These are phyloP conservation scores for Papilio helenus DNA, from an alignment of 1,140 invertebrate genomes.

Conservation along the genomic window DNA sequence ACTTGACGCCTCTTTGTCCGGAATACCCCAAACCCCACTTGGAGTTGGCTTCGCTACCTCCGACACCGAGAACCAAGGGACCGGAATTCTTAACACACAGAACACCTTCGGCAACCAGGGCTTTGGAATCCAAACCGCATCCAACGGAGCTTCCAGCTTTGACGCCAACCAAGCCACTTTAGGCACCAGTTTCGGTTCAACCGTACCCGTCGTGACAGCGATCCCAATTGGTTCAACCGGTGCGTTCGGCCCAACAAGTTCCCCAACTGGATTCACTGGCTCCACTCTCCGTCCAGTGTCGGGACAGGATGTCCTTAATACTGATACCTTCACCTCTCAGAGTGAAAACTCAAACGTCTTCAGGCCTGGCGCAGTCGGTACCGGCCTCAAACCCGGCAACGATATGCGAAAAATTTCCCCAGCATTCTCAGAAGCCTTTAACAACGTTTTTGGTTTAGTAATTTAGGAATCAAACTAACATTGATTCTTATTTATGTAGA, in stretches of 20 bases:
- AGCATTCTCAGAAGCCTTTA: background rate
- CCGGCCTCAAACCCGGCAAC: slow-evolving; percentile 68
- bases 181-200: slow-evolving; percentile 28
- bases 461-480: no score
- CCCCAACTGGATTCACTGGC: slow-evolving; percentile 43
- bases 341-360: slow-evolving; percentile 58
- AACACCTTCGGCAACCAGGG: slow-evolving; percentile 35
- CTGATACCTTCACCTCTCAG: slow-evolving; percentile 67
- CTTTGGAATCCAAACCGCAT: slow-evolving; percentile 31
- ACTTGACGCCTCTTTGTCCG: slow-evolving; percentile 57
- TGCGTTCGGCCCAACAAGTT: slow-evolving; percentile 40
- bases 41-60: slow-evolving; percentile 57
- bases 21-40: slow-evolving; percentile 52
- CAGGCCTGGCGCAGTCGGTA: slow-evolving; percentile 60
- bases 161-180: slow-evolving; percentile 29
- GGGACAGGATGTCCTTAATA: slow-evolving; percentile 64
- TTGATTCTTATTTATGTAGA: no score
- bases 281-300: slow-evolving; percentile 48
- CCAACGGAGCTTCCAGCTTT: slow-evolving; percentile 31
- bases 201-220: slow-evolving; percentile 27
- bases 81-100: slow-evolving; percentile 42
- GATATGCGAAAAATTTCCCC: background rate
- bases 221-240: slow-evolving; percentile 18
- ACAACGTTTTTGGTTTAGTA: background rate
- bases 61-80: slow-evolving; percentile 50